Percentiles rank a stretch among this genome's conserved stretches.
Evolutionary conservation across 2,797 vertebrate species (phyloP).

Genomic region (Mastacembelus armatus): DNA sequence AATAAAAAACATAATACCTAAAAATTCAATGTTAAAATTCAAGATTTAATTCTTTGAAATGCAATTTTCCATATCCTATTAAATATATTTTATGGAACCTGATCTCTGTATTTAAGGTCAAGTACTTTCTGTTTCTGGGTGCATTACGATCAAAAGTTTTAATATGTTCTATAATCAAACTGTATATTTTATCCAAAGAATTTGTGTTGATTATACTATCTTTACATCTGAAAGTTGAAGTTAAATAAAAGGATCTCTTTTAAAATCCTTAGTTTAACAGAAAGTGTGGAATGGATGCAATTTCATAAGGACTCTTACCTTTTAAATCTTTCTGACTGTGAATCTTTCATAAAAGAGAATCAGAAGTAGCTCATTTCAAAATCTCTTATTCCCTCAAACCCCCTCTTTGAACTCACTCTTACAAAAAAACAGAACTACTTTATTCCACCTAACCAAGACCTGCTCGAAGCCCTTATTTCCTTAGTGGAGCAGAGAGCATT

Average conservation of each 20-base stretch:
- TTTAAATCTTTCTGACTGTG: slow-evolving; percentile 51
- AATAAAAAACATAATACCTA: not conserved
- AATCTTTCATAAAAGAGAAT: slow-evolving; percentile 63
- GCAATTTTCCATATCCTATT: not conserved
- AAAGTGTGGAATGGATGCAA: slow-evolving; percentile 19
- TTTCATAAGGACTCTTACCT: slow-evolving; percentile 39
- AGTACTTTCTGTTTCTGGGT: not conserved
- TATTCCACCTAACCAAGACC: slow-evolving; percentile 44
- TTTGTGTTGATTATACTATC: slow-evolving; percentile 20
- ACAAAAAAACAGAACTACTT: slow-evolving; percentile 36
- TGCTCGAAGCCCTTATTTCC: slow-evolving; percentile 34
- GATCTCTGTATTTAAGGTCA: not conserved
- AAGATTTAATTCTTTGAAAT: not conserved
- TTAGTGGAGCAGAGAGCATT: slow-evolving; percentile 33
- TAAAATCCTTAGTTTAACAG: slow-evolving; percentile 28
- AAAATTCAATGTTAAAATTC: not conserved
- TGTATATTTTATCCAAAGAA: slow-evolving; percentile 1
- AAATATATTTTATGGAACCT: not conserved
- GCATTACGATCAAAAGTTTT: not conserved
- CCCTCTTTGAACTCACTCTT: slow-evolving; percentile 53
- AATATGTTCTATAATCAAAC: slow-evolving; percentile 21
- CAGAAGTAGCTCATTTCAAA: slow-evolving; percentile 48
- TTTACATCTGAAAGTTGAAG: slow-evolving; percentile 24
- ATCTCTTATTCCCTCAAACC: slow-evolving; percentile 45
- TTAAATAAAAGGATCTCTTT: slow-evolving; percentile 22